Base-by-base conservation (phyloP, 2,888 invertebrate species). In the Cosmorhoe ocellata region DNA sequence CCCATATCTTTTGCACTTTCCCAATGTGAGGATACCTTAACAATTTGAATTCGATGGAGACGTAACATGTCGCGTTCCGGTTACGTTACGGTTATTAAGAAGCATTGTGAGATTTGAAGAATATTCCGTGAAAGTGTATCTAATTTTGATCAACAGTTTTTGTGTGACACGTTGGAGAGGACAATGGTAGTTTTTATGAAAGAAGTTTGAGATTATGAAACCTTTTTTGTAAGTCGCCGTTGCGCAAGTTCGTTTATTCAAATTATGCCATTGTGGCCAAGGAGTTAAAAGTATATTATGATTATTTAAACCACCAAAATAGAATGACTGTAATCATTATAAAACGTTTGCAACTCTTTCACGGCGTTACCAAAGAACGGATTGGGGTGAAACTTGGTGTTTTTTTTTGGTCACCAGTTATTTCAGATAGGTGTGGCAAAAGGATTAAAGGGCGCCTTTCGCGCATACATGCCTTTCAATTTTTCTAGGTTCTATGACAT, bases 61-160 rank as follows among this genome's bases (percentile, higher is more conserved):
- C 62, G 63, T 62, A 64, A 71, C 64, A 51, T 61, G 66, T 66
- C 46, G 55, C 42, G 57, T 59, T 60, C 48, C 51, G 34, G 64
- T 62, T 61, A 56, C 63, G 64, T 59, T 68, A 71, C 56, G 59
- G 53, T 57, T 64, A 66, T 69, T 64, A 66, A 45, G 51, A 28
- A 37, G 42, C 54, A 59, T 59, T 60, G 58, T 57, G 43, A 40
- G 18, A 11, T 37, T 46, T 49, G 48, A 51, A 52, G 51, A 58
- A 55, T 53, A 53, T 52, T 52, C 40, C 50, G 54, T 51, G 61
- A 61, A 61, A 61, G 61, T 61, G 57, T 61, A 55, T 51, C 61
- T 51, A 59, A 61, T 61, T 52, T 52, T 58, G 55, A 57, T 57
- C 42, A 45, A 46, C 48, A 45, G 47, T 51, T 57, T 44, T 44